Conservation (phyloP, 2,113 vertebrate species). For the Tragelaphus strepsiceros region DNA sequence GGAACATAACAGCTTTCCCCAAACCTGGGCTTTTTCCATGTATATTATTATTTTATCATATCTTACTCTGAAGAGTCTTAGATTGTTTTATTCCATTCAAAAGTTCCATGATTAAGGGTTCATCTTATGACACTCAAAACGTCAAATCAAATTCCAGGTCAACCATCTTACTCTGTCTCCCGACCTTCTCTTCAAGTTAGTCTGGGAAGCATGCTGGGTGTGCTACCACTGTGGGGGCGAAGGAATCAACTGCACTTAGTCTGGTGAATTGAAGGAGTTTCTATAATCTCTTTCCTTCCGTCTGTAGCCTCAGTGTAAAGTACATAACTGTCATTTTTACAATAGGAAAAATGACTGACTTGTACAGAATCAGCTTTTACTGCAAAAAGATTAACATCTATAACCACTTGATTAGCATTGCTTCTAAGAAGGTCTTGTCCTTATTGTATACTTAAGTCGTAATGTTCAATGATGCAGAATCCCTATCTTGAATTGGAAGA, state of each 20-base stretch:
- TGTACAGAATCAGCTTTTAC: conserved; percentile 3
- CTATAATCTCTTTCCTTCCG: background rate
- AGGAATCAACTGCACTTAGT: background rate
- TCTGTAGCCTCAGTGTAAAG: conserved; percentile 11
- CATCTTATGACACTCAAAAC: background rate
- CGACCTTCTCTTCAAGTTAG: background rate
- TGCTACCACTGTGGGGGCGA: fast-evolving
- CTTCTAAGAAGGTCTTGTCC: background rate
- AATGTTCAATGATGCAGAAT: conserved; percentile 48
- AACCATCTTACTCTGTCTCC: background rate
- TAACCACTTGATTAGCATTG: background rate
- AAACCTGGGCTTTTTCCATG: background rate
- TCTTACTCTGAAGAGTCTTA: background rate
- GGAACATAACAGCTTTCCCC: background rate
- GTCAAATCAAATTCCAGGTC: background rate
- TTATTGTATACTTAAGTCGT: background rate
- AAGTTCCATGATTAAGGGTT: background rate
- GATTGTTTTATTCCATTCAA: background rate
- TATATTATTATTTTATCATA: background rate
- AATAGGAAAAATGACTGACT: background rate
- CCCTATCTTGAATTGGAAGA: conserved; percentile 38
- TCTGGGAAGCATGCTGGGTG: background rate
- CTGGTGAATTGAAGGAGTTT: background rate
- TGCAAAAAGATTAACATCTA: conserved; percentile 22
- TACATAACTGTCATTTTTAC: background rate